Evolutionary conservation across 2,888 invertebrate species (phyloP), one percentile per base, ranked within the genome.

Genomic region (Eristalinus aeneus): DNA sequence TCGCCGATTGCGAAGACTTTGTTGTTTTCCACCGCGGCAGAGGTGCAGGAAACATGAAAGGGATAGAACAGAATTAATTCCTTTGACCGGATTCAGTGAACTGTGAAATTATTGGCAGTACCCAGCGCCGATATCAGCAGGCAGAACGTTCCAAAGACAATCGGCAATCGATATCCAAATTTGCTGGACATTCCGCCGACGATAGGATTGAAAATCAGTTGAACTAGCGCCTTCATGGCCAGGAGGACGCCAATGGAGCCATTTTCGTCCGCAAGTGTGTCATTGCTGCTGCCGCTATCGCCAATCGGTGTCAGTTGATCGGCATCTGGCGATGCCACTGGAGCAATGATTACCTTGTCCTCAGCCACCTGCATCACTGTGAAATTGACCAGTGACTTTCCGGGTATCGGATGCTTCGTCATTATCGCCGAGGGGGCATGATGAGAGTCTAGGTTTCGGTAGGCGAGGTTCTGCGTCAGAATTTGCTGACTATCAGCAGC

Each of bases 141-240:
- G 89, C 94, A 94, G 79, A 95, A 93, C 81, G 95, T 95, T 65
- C 96, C 97, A 67, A 95, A 91, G 65, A 96, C 93, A 84, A 96
- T 93, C 0, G 96, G 96, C 63, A 95, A 91, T 65, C 94, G 94
- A 91, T 95, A 96, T 27, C 96, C 96, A 79, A 95, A 91, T 89
- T 94, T 94, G 68, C 93, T 94, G 2, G 95, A 95, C 63, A 96
- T 91, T 86, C 94, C 94, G 34, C 97, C 97, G 54, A 97, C 94
- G 54, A 96, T 92, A 1, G 97, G 96, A 91, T 97, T 97, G 89
- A 95, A 94, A 78, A 96, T 92, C 72, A 97, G 93, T 92, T 97
- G 97, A 4, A 97, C 95, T 82, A 97, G 93, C 23, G 97, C 97
- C 93, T 97, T 96, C 71, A 96, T 96, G 39, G 97, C 96, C 69